phyloP scores from a whole-genome alignment of 2,113 vertebrate species.

The Noctilio leporinus region DNA sequence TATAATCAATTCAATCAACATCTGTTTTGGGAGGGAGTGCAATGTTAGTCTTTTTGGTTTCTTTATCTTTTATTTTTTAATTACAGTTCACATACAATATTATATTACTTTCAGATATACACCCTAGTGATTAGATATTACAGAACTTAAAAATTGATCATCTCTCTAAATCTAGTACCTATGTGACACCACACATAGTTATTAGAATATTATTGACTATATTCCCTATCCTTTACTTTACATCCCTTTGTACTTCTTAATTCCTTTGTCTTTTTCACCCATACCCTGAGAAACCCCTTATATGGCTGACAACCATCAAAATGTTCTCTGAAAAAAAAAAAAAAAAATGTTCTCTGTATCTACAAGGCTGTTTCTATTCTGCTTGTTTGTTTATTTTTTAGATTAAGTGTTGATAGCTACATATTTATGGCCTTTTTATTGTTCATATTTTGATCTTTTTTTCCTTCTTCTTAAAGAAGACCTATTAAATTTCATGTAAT shows the following conservation, averaged over 20 bases:
- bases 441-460: too few species aligned
- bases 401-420: background rate
- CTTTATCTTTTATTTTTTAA: too few species aligned
- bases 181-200: background rate
- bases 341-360: background rate
- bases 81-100: background rate
- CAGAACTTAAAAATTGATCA: background rate
- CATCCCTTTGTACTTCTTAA: background rate
- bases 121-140: background rate
- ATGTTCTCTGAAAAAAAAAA: background rate
- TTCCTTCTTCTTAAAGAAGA: too few species aligned
- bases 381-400: background rate
- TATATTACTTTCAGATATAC: background rate
- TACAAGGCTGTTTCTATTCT: background rate
- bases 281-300: background rate
- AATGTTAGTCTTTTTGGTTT: too few species aligned
- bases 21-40: background rate
- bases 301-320: background rate
- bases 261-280: background rate
- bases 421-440: too few species aligned
- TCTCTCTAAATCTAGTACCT: background rate
- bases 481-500: too few species aligned
- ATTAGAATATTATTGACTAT: background rate
- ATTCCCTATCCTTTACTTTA: background rate
- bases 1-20: background rate